phyloP scores from a whole-genome alignment of 92 coral and sea anemone species.

The Metridium senile region DNA sequence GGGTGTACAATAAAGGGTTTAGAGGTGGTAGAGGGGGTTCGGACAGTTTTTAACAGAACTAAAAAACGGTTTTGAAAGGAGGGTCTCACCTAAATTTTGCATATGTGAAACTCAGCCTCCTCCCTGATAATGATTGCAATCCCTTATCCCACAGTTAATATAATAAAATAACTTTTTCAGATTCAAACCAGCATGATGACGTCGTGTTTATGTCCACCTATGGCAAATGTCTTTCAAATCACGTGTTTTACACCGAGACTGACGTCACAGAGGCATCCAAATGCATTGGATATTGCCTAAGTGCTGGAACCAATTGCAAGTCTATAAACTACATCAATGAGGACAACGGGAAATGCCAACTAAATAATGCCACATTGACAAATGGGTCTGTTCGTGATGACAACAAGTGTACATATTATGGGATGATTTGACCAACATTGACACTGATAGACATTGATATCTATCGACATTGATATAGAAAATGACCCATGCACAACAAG shows the following conservation, averaged over 20 bases:
- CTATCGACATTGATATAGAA: too few relatives aligned
- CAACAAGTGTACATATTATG: not conserved
- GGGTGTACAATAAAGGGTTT: too few relatives aligned
- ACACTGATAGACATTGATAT: too few relatives aligned
- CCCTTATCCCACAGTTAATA: too few relatives aligned
- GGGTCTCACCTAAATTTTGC: too few relatives aligned
- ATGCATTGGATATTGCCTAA: conserved; percentile 12
- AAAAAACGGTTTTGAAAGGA: too few relatives aligned
- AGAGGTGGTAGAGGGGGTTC: too few relatives aligned
- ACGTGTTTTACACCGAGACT: conserved; percentile 22
- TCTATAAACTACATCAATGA: not conserved
- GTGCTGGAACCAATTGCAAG: conserved; percentile 15
- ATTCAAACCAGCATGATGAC: not conserved
- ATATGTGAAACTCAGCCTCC: too few relatives aligned
- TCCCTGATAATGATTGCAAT: too few relatives aligned
- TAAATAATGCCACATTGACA: conserved; percentile 2
- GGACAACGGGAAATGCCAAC: conserved; percentile 12
- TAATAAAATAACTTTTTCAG: not conserved
- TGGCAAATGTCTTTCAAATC: not conserved
- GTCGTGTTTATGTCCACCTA: not conserved
- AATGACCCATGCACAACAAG: too few relatives aligned
- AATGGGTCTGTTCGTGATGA: not conserved
- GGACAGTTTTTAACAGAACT: too few relatives aligned
- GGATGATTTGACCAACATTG: not conserved
- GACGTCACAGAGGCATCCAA: not conserved